Evolutionary conservation across 2,113 vertebrate genomes (phyloP).

Genomic region (Anarrhichthys ocellatus): DNA sequence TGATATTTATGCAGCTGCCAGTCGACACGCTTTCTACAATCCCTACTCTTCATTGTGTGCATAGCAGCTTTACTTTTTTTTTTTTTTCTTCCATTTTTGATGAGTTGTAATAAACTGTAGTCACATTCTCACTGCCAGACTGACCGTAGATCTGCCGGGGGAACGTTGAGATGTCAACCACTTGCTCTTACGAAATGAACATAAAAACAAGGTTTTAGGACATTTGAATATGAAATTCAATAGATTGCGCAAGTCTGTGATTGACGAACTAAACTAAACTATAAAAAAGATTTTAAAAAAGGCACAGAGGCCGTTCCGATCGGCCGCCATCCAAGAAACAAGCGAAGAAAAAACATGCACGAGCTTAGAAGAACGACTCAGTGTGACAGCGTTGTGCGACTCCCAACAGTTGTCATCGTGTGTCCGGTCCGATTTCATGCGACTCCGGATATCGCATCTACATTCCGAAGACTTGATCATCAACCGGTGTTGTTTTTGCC

Average conservation of each 20-base stretch:
- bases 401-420: conserved; percentile 20
- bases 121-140: conserved; percentile 41
- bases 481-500: conserved; percentile 26
- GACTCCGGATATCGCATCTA: conserved; percentile 3
- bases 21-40: conserved; percentile 38
- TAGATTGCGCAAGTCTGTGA: too few species aligned
- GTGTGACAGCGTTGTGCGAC: not conserved
- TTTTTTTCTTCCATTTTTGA: not conserved
- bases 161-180: too few species aligned
- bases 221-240: too few species aligned
- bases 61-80: not conserved
- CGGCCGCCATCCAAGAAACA: not conserved
- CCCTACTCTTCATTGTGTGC: not conserved
- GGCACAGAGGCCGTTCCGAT: not conserved
- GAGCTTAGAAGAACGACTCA: not conserved
- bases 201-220: too few species aligned
- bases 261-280: too few species aligned
- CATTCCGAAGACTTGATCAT: conserved; percentile 14
- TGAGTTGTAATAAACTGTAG: conserved; percentile 21
- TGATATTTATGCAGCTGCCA: conserved; percentile 70
- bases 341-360: not conserved
- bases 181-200: too few species aligned
- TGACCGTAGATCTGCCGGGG: conserved; percentile 18
- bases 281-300: not conserved
- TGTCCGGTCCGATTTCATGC: not conserved